Percentiles rank a stretch among this genome's conserved stretches.
phyloP scores from a whole-genome alignment of 2,888 invertebrate genomes.

The Cryptosula pallasiana region DNA sequence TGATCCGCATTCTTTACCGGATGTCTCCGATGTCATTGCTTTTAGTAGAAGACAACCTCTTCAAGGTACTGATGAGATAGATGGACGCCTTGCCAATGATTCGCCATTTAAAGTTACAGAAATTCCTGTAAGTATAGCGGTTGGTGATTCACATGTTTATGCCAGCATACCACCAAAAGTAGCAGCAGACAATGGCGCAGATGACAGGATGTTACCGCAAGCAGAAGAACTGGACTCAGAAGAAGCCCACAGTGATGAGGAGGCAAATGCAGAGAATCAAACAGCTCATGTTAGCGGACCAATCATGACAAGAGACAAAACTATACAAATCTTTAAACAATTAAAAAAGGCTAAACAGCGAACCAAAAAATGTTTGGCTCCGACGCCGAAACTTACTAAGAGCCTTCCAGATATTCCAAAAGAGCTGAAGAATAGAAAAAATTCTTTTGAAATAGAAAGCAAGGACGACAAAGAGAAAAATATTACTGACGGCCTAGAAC shows the following conservation, averaged over 20 bases:
- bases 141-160: background rate
- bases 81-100: background rate
- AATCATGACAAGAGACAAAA: background rate
- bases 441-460: background rate
- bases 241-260: background rate
- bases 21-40: background rate
- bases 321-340: slow-evolving; percentile 22
- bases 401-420: slow-evolving; percentile 10
- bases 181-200: background rate
- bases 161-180: background rate
- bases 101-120: slow-evolving; percentile 1
- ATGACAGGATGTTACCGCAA: no score
- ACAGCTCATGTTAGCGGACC: no score
- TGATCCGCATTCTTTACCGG: background rate
- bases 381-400: slow-evolving; percentile 6
- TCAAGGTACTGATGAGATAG: background rate
- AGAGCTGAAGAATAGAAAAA: background rate
- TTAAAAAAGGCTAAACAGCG: slow-evolving; percentile 21
- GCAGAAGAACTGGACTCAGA: background rate
- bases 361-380: slow-evolving; percentile 15
- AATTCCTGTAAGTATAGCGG: slow-evolving; percentile 6
- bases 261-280: background rate
- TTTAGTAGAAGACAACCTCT: background rate
- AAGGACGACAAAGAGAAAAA: background rate
- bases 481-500: background rate